phyloP scores from a whole-genome alignment of 2,797 vertebrate species.

The Myripristis murdjan region DNA sequence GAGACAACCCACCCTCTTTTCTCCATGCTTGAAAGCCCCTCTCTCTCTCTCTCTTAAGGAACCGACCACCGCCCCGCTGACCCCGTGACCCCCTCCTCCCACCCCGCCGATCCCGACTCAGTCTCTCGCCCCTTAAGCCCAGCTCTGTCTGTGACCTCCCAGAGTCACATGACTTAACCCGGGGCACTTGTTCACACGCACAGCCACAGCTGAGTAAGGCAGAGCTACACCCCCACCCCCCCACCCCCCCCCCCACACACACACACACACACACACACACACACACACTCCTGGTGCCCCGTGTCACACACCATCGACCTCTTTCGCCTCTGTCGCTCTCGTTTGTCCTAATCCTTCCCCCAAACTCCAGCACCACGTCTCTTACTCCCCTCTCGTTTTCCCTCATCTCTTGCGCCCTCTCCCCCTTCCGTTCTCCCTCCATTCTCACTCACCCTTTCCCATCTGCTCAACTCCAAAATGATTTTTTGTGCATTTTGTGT shows the following conservation, averaged over 20 bases:
- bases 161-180: constrained; percentile 66
- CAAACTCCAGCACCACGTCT: constrained; percentile 1
- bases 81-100: constrained; percentile 19
- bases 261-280: no score
- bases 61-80: constrained; percentile 36
- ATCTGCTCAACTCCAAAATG: constrained; percentile 3
- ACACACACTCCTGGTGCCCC: no score
- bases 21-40: constrained; percentile 51
- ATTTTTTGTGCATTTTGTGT: constrained; percentile 10
- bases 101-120: not conserved
- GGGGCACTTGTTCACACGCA: constrained; percentile 41
- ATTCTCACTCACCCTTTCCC: constrained; percentile 17
- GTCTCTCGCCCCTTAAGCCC: constrained; percentile 37
- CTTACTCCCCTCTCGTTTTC: not conserved
- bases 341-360: constrained; percentile 31
- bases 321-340: constrained; percentile 12
- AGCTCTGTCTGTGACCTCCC: constrained; percentile 41
- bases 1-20: constrained; percentile 32
- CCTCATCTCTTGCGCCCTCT: constrained; percentile 1
- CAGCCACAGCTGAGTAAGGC: constrained; percentile 32
- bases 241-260: no score
- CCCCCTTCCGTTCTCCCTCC: constrained; percentile 8
- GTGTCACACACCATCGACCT: constrained; percentile 60
- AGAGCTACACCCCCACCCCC: constrained; percentile 15
- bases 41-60: constrained; percentile 41